Evolutionary conservation across 30 jellyfish, hydroid and myxozoan genomes (phyloP), one percentile per base, ranked within the genome.

Genomic region (Hydra vulgaris): DNA sequence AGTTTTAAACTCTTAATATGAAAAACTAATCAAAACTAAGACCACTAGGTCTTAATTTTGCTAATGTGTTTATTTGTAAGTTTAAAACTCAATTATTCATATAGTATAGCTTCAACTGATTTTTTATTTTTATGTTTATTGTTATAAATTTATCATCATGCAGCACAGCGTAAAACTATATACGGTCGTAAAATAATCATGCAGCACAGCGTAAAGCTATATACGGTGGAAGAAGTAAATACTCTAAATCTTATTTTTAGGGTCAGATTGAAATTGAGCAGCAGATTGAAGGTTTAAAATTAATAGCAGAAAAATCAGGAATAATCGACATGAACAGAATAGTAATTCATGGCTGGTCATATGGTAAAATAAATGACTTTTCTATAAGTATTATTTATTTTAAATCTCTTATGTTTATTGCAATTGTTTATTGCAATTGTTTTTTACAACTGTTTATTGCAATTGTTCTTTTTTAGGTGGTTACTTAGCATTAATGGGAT

Each of bases 261-360:
- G 96, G 96, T 7, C 74, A 82, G 0, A 95, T 89, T 17, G 96
- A 89, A 67, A 89, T 89, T 18, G 91, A 81, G n/a, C 95, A 89
- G 27, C 96, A 89, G 75, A 85, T 89, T 18, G 95, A 83, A 70
- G 96, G 95, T 0, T 52, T 89, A 25, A 70, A 81, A 24, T 71
- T 27, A 80, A 76, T 85, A 12, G 88, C 96, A 0, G 87, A 79
- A 22, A 80, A 55, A 21, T 80, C 81, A n/a, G 85, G 80, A 23
- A 79, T 86, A 7, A 89, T 89, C 56, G 96, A 89, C 73, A 73
- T 84, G 89, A 27, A 80, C 17, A 82, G 88, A 52, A 40, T 89
- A 0, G 95, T 89, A 26, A 80, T 89, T 27, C 96, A 89, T 74
- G 96, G 96, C 61, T 89, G 96, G 96, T 89, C 96, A 1, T 89